Percentiles rank a stretch among this genome's conserved stretches.
phyloP scores from a whole-genome alignment of 2,113 vertebrate species.

The Muntiacus muntjak region DNA sequence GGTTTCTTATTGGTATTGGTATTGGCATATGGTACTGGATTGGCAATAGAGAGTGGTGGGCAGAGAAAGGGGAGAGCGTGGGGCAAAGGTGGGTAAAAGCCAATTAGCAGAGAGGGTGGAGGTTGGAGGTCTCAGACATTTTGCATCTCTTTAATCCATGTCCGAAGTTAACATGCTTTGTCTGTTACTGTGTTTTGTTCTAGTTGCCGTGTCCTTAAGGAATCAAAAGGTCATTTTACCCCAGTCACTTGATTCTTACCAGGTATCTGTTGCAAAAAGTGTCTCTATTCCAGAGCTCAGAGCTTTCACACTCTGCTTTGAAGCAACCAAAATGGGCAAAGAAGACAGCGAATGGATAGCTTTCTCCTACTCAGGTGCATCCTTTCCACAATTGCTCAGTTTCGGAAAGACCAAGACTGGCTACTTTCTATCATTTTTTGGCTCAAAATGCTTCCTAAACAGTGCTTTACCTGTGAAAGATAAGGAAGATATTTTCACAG shows the following conservation, averaged over 20 bases:
- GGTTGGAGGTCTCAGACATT: neutral
- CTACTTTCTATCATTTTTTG: conserved; percentile 77
- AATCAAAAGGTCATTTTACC: conserved; percentile 92
- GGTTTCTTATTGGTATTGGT: neutral
- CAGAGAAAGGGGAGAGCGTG: neutral
- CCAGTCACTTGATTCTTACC: conserved; percentile 61
- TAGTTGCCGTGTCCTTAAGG: conserved; percentile 93
- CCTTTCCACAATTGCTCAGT: conserved; percentile 72
- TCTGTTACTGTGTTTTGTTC: conserved; percentile 53
- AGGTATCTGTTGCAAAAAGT: conserved; percentile 76
- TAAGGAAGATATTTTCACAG: conserved; percentile 80
- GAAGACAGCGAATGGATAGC: conserved; percentile 83
- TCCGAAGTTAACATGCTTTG: neutral
- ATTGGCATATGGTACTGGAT: neutral
- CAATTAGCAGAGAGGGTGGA: neutral
- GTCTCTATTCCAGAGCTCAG: conserved; percentile 84
- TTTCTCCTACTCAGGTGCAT: conserved; percentile 84
- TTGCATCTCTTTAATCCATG: neutral
- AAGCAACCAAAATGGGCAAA: conserved; percentile 80
- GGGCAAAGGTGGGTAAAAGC: neutral
- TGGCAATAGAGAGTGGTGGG: neutral
- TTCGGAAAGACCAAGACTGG: conserved; percentile 77
- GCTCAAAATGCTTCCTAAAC: conserved; percentile 79
- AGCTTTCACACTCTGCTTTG: conserved; percentile 92
- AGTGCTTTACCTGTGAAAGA: conserved; percentile 68